A percentile compares a stretch with the other conserved stretches of the same genome.
Conservation (phyloP, 92 coral and sea anemone genomes). For the Actinostola sp. region DNA sequence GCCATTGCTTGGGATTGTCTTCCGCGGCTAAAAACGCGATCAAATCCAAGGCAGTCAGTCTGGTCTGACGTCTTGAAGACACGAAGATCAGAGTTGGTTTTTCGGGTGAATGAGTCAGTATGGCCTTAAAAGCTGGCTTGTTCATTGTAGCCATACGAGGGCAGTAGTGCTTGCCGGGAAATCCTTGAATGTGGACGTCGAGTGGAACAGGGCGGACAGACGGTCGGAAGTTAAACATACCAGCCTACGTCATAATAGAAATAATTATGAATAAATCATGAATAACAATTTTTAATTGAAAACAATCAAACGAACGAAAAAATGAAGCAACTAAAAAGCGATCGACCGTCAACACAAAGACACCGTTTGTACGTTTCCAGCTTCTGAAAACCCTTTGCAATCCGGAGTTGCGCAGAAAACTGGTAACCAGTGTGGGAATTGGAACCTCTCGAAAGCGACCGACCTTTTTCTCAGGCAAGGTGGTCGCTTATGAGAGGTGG, state of each 20-base stretch:
- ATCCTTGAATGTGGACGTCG: slow-evolving; percentile 95
- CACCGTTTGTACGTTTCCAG: no score
- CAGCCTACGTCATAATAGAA: slow-evolving; percentile 62
- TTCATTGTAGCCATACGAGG: slow-evolving; percentile 99
- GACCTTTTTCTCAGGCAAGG: no score
- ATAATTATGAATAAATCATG: neutral
- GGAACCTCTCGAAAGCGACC: no score
- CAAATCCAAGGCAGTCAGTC: slow-evolving; percentile 93
- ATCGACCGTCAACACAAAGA: no score
- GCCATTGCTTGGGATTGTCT: slow-evolving; percentile 93
- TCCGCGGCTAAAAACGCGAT: slow-evolving; percentile 93
- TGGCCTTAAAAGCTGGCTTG: slow-evolving; percentile 96
- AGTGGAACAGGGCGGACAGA: slow-evolving; percentile 99
- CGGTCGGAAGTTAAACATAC: slow-evolving; percentile 98
- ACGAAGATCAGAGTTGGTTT: slow-evolving; percentile 94
- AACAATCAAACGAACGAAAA: no score
- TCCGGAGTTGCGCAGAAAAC: no score
- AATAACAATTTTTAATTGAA: neutral
- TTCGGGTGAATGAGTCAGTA: slow-evolving; percentile 90
- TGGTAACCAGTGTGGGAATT: no score
- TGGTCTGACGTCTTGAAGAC: slow-evolving; percentile 96
- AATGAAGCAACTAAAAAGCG: no score
- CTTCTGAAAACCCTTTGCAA: no score
- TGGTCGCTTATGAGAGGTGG: no score
- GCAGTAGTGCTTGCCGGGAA: slow-evolving; percentile 98